Base-by-base conservation (phyloP, 2,888 invertebrate genomes). In the Zygothrica quintamaculata region DNA sequence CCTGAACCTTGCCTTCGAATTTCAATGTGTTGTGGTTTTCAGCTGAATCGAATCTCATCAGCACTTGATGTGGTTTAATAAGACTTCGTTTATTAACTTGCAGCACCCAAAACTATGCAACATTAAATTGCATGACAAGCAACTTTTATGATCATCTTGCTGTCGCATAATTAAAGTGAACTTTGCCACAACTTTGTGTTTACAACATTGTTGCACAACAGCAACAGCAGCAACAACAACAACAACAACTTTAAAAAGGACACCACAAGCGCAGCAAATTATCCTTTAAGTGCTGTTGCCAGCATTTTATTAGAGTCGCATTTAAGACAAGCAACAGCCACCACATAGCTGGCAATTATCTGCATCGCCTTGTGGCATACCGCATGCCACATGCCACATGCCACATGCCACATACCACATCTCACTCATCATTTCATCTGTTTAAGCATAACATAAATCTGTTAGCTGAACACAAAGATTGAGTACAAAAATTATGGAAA, bases 401-500 rank as follows among this genome's bases (percentile, higher is more conserved):
- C 62, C 65, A n/a, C 65, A 29, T 29, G 3, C n/a, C 34, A 34
- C 31, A 31, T 9, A 3, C 4, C 33, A 16, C 46, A 53, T 67
- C 67, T 60, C 65, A 61, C 65, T 58, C 61, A 78, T 64, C 67
- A 71, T 48, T 44, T 29, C 2, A 8, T 71, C 8, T 62, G 58
- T 36, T 67, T 52, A 25, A 61, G 44, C 75, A 67, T 53, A 75
- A 64, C n/a, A 71, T 84, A 84, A 74, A 81, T 78, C 75, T 59
- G 79, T 57, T 51, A 46, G 36, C 47, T 46, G 15, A 67, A 78
- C 71, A 67, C 18, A 22, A 22, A 22, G 18, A 22, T 22, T 13
- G 46, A 25, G 26, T 42, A 15, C 43, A 15, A 40, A 36, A 37
- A n/a, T 15, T 13, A 33, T 15, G 31, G 18, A 25, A 33, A 18